These are phyloP conservation scores for Eleutherodactylus coqui DNA, from an alignment of 2,797 vertebrate genomes.

Conservation along the genomic window DNA sequence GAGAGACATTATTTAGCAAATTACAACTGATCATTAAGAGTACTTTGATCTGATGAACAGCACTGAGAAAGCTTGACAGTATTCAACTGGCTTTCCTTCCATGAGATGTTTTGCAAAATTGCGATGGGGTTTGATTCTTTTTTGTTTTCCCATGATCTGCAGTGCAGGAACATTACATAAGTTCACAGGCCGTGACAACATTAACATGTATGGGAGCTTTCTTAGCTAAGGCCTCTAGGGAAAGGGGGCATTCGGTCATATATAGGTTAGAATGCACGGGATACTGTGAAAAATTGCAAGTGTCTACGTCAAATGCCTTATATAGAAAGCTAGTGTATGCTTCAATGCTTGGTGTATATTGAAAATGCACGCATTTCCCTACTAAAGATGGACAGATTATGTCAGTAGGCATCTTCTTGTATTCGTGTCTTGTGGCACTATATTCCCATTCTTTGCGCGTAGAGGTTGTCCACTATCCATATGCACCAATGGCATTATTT, in stretches of 20 bases:
- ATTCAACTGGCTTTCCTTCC: slow-evolving; percentile 11
- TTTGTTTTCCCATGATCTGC: slow-evolving; percentile 13
- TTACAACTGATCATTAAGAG: slow-evolving; percentile 51
- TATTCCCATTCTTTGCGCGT: neutral
- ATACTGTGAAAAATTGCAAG: neutral
- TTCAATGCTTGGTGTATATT: neutral
- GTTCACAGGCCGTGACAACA: neutral
- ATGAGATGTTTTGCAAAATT: slow-evolving; percentile 2
- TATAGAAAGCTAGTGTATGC: neutral
- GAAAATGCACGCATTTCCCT: neutral
- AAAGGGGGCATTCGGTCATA: neutral
- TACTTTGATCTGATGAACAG: slow-evolving; percentile 53
- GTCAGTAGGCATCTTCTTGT: neutral
- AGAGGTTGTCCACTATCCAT: neutral
- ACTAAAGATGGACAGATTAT: neutral
- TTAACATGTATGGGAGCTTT: neutral
- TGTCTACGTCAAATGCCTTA: neutral
- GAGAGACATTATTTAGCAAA: slow-evolving; percentile 46
- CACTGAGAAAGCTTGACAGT: slow-evolving; percentile 22
- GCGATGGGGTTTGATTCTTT: slow-evolving; percentile 20
- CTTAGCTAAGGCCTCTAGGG: neutral
- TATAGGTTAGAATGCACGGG: neutral
- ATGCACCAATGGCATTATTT: neutral
- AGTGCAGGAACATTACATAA: slow-evolving; percentile 4
- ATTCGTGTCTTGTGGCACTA: neutral